Evolutionary conservation across 1,140 invertebrate species (phyloP).

Genomic region (Diachasma alloeum): DNA sequence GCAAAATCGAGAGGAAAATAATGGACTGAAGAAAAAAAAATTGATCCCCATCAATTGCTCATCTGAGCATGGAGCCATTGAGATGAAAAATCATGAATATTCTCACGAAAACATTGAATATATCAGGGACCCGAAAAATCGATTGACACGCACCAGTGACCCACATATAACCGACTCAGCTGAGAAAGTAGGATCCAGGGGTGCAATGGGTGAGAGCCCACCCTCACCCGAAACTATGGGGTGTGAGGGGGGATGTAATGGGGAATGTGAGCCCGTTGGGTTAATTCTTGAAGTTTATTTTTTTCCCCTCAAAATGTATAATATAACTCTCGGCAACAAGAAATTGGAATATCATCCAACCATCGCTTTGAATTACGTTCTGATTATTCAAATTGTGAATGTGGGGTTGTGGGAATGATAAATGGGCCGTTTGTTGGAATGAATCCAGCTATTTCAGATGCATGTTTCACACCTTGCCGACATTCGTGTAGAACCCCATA

Average conservation of each 20-base stretch:
- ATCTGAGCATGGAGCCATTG: neutral
- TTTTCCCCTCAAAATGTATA: neutral
- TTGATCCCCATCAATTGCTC: too few relatives aligned
- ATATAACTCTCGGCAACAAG: neutral
- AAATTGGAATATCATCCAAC: constrained; percentile 6
- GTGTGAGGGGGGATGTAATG: neutral
- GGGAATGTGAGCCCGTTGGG: neutral
- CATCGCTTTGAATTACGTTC: constrained; percentile 8
- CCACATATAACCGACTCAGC: constrained; percentile 3
- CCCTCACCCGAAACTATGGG: neutral
- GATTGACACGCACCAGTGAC: constrained; percentile 10
- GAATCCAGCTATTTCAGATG: neutral
- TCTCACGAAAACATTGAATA: neutral
- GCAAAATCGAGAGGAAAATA: neutral
- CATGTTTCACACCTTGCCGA: neutral
- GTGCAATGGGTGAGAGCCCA: neutral
- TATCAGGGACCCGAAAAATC: neutral
- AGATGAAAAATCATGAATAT: neutral
- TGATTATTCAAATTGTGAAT: constrained; percentile 3
- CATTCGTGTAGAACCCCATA: neutral
- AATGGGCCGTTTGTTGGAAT: neutral
- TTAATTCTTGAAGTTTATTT: constrained; percentile 2
- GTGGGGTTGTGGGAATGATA: neutral
- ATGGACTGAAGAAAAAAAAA: neutral
- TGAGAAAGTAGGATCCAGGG: neutral